Evolutionary conservation across 1,140 invertebrate species (phyloP), one percentile per base, ranked within the genome.

Genomic region (Drosophila nasuta): DNA sequence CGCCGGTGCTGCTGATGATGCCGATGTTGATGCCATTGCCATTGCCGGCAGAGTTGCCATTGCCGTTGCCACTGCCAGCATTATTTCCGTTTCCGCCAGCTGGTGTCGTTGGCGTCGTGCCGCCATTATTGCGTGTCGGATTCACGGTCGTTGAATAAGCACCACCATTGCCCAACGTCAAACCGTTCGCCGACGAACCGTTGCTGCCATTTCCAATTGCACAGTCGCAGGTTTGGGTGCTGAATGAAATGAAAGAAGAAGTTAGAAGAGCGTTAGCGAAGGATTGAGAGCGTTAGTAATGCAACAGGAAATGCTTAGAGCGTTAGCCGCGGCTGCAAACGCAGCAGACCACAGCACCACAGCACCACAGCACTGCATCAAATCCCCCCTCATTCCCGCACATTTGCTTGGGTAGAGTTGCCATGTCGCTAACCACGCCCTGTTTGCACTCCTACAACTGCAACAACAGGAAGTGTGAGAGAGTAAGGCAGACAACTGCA

Each of bases 141-240:
- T 92, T 92, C 70, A 92, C 91, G 58, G 91, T 92, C 66, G 91
- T 92, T 57, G 91, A 90, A 49, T 91, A 91, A 51, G 91, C 83
- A 51, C 77, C 70, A 17, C 87, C 91, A 73, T 49, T 75, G 38
- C 64, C 75, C 43, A 51, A 49, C 38, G 76, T 70, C 66, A 77
- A 7, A 15, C 77, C 77, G 6, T 45, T 48, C 45, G 82, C 69
- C 81, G 78, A 86, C 94, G 93, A 79, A 93, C 93, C 60, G 92
- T 93, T 48, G 94, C 95, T 63, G 93, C 94, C 75, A 82, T 75
- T 69, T 92, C 93, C 65, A 92, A 91, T 71, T 93, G 94, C 20
- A 93, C 93, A 92, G 93, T 94, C 91, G 78, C 91, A 92, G 52
- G 80, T 91, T 75, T 92, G 91, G 11, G 91, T 81, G 46, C 91